Evolutionary conservation across 2,888 invertebrate species (phyloP), one percentile per base, ranked within the genome.

Genomic region (Oscheius myriophilus): DNA sequence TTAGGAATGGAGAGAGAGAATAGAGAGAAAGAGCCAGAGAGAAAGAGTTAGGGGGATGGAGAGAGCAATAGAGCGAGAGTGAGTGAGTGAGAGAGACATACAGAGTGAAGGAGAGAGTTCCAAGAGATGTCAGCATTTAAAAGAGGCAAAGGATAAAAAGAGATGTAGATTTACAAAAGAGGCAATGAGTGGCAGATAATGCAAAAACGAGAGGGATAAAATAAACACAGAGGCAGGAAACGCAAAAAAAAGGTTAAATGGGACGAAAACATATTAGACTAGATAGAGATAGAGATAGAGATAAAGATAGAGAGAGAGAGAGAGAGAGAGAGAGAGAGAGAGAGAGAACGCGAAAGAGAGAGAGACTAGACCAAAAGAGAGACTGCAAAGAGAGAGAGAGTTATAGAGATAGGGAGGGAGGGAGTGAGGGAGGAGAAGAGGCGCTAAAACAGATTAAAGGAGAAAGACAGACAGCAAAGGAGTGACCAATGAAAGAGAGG

Each of bases 21-120:
- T 46, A 46, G 46, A 46, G 18, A 18, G 46, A 9, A 42, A 14
- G 42, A 9, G 16, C 43, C 43, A 42, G 16, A 42, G 16, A 9
- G 43, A 42, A n/a, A n/a, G n/a, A n/a, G n/a, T n/a, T n/a, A n/a
- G n/a, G n/a, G n/a, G n/a, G n/a, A n/a, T n/a, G n/a, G n/a, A n/a
- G n/a, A n/a, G n/a, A n/a, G n/a, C n/a, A n/a, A n/a, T n/a, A 11
- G 64, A 64, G 18, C 43, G 43, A 39, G 25, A 42, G 46, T 46
- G 55, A 46, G 33, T 41, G 67, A 58, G 42, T 39, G 21, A 49
- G 39, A 16, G 59, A 39, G 25, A n/a, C n/a, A 55, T 2, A n/a
- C 9, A 23, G 18, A 46, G 43, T 33, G 7, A 18, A 18, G 16
- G 18, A 18, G 23, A 18, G 18, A 49, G 16, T n/a, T n/a, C n/a